Percentiles rank a stretch among this genome's conserved stretches.
These are phyloP conservation scores for Drosophila greeni DNA, from an alignment of 2,888 invertebrate species.

Conservation along the genomic window DNA sequence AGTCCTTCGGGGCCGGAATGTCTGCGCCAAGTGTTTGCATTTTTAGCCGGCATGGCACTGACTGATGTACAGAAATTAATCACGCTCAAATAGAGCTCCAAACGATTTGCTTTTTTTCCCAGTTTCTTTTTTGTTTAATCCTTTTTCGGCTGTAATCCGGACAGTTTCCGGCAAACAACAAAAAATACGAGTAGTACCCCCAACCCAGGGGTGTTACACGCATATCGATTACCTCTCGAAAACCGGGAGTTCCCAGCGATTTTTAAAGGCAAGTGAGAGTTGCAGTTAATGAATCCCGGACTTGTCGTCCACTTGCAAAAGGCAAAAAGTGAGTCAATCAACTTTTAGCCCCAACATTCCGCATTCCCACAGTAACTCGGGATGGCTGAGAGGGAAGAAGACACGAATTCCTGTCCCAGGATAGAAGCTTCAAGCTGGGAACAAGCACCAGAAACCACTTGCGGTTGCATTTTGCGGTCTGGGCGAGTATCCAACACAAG, in stretches of 20 bases:
- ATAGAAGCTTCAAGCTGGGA: slow-evolving; percentile 44
- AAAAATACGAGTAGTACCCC: slow-evolving; percentile 3
- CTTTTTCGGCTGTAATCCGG: slow-evolving; percentile 46
- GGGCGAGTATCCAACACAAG: slow-evolving; percentile 12
- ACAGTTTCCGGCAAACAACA: slow-evolving; percentile 56
- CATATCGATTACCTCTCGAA: slow-evolving; percentile 64
- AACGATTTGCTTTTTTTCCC: slow-evolving; percentile 8
- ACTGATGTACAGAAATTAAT: slow-evolving; percentile 67
- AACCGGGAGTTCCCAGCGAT: slow-evolving; percentile 13
- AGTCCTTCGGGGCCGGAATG: slow-evolving; percentile 21
- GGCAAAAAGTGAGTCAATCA: slow-evolving; percentile 64
- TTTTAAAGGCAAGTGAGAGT: slow-evolving; percentile 38
- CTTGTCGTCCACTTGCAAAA: slow-evolving; percentile 32
- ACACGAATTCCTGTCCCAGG: slow-evolving; percentile 48
- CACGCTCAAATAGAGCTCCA: slow-evolving; percentile 69
- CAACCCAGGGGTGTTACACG: slow-evolving; percentile 55
- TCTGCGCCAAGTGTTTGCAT: slow-evolving; percentile 58
- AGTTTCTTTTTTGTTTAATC: slow-evolving; percentile 1
- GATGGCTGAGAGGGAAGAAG: not conserved
- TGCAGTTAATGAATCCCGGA: slow-evolving; percentile 58
- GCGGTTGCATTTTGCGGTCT: slow-evolving; percentile 63
- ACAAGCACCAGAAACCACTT: slow-evolving; percentile 19
- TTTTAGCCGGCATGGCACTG: slow-evolving; percentile 52
- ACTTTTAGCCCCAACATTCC: slow-evolving; percentile 47
- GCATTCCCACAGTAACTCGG: slow-evolving; percentile 66